Evolutionary conservation across 2,797 vertebrate species (phyloP), one percentile per base, ranked within the genome.

Genomic region (Octomys mimax): DNA sequence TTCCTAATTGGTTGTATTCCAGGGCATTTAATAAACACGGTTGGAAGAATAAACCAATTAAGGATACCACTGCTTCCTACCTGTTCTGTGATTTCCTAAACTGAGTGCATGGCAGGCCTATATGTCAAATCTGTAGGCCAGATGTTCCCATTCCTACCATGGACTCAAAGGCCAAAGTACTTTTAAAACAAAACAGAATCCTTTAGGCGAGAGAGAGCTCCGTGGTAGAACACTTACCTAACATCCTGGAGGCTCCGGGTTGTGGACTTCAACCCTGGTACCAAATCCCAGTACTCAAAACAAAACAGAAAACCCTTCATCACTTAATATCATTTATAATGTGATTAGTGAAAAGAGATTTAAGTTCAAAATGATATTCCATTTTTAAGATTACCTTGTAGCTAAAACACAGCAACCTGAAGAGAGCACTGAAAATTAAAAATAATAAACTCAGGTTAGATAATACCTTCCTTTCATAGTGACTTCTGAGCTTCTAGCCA

Each of bases 401-500:
- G n/a, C 77, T 70, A 59, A 66, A 71, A 88, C 42, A 89, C 19
- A 91, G 36, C n/a, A 78, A 66, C 88, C 42, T 59, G 57, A 87
- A 78, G 18, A 66, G n/a, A 87, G 94, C 95, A 49, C 64, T 54
- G 79, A 28, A 80, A 82, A 89, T 82, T 52, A 95, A 84, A 90
- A 82, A 79, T 79, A 92, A 82, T 49, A 89, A 59, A 39, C 61
- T 62, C 33, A 3, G 28, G 49, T 77, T 87, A 87, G 87, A 59
- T 77, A 77, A 39, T 24, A 33, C 21, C 22, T 89, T 70, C 46
- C 54, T 81, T 62, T 75, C 57, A 54, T 0, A 7, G 18, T 21
- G 49, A 62, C 54, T 52, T 89, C 59, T 83, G 46, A 82, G 80
- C 73, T 49, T 84, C 82, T 87, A 66, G 33, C 61, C 68, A 91